A percentile compares a stretch with the other conserved stretches of the same genome.
Conservation (phyloP, 2,797 vertebrate genomes). For the Buceros bicornis region DNA sequence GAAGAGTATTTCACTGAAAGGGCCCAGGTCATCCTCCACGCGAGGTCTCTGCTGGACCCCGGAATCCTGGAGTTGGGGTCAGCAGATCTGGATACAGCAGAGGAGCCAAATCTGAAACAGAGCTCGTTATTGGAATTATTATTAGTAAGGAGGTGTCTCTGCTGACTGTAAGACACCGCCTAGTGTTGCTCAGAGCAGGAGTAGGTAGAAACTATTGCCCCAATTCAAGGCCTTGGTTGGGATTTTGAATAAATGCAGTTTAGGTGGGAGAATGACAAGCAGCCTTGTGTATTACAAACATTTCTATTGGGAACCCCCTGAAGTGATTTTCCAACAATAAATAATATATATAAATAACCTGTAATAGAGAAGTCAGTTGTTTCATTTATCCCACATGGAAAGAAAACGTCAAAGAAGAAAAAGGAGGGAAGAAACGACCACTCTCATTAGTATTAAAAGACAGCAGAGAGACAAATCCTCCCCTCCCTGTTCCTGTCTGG, state of each 20-base stretch:
- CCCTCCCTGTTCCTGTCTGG: not conserved
- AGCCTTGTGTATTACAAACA: not conserved
- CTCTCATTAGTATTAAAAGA: slow-evolving; percentile 29
- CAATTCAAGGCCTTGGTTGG: not conserved
- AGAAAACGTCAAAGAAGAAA: slow-evolving; percentile 5
- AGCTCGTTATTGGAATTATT: not conserved
- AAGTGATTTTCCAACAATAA: not conserved
- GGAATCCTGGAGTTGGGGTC: not conserved
- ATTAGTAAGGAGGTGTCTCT: not conserved
- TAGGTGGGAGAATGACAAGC: not conserved
- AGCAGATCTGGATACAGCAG: not conserved
- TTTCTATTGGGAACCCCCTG: not conserved
- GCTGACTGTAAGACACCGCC: not conserved
- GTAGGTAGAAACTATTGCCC: not conserved
- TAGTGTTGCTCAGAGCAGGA: not conserved
- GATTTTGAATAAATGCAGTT: slow-evolving; percentile 11
- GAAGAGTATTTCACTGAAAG: not conserved
- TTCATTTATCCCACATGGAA: slow-evolving; percentile 39
- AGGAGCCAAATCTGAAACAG: not conserved
- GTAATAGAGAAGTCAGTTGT: not conserved
- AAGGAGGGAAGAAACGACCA: not conserved
- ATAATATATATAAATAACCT: not conserved
- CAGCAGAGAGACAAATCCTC: not conserved
- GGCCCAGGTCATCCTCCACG: not conserved
- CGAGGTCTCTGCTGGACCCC: not conserved